Evolutionary conservation across 2,888 invertebrate species (phyloP).

Genomic region (Synanthedon vespiformis): DNA sequence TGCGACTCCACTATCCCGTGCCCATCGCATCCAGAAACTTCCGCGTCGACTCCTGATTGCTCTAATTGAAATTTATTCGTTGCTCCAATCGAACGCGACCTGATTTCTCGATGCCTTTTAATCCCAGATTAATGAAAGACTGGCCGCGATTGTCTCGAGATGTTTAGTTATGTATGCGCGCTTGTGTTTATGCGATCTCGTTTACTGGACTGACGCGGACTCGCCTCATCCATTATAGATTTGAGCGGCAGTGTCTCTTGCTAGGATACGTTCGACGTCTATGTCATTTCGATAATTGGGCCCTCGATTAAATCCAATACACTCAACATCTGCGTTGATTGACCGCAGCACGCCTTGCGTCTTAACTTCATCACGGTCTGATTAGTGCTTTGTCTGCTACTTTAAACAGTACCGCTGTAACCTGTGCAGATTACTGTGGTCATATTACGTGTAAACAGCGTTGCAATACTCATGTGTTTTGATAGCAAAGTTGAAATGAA

Average conservation of each 20-base stretch:
- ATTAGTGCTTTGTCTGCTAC: slow-evolving; percentile 42
- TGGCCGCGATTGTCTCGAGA: slow-evolving; percentile 23
- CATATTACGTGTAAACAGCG: no score
- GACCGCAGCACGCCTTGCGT: slow-evolving; percentile 29
- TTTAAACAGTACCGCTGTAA: slow-evolving; percentile 1
- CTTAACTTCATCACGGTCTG: slow-evolving; percentile 41
- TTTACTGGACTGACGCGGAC: slow-evolving; percentile 58
- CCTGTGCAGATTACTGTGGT: no score
- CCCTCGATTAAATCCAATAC: slow-evolving; percentile 25
- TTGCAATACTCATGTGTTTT: no score
- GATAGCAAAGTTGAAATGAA: background rate
- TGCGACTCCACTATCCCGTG: slow-evolving; percentile 38
- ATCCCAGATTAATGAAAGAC: slow-evolving; percentile 9
- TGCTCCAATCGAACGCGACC: slow-evolving; percentile 24
- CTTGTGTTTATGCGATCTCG: slow-evolving; percentile 55
- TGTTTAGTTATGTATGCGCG: slow-evolving; percentile 50
- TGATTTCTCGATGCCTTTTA: slow-evolving; percentile 30
- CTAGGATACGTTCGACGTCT: slow-evolving; percentile 34
- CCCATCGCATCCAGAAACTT: slow-evolving; percentile 45
- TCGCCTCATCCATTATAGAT: slow-evolving; percentile 69
- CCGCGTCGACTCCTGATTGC: slow-evolving; percentile 52
- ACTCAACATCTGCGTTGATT: slow-evolving; percentile 50
- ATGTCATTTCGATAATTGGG: slow-evolving; percentile 69
- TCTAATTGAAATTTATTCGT: slow-evolving; percentile 63
- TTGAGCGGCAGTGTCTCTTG: slow-evolving; percentile 49